Evolutionary conservation across 2,113 vertebrate genomes (phyloP).

Genomic region (Siniperca chuatsi): DNA sequence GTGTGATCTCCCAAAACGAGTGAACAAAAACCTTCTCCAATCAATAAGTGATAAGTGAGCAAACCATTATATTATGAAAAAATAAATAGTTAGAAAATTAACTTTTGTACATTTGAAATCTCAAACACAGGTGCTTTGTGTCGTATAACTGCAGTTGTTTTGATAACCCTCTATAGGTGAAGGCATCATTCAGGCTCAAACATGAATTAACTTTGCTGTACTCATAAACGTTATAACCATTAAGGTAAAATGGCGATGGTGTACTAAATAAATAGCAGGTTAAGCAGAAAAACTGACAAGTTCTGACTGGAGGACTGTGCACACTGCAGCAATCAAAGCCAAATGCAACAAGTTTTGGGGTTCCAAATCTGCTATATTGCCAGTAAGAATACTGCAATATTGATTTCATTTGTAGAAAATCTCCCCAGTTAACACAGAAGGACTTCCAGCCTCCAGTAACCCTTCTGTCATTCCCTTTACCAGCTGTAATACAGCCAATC

Average conservation of each 20-base stretch:
- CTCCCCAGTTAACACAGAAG: not conserved
- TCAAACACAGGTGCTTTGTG: not conserved
- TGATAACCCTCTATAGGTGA: not conserved
- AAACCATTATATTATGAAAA: too few relatives aligned
- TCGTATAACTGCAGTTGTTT: not conserved
- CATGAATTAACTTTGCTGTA: not conserved
- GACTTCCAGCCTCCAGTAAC: not conserved
- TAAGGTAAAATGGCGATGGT: not conserved
- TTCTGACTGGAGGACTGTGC: not conserved
- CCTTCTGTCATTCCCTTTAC: not conserved
- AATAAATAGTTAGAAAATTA: not conserved
- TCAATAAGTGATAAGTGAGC: too few relatives aligned
- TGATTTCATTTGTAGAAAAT: not conserved
- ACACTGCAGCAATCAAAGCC: not conserved
- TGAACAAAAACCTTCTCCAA: too few relatives aligned
- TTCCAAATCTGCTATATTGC: too few relatives aligned
- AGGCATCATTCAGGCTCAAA: not conserved
- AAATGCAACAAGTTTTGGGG: not conserved
- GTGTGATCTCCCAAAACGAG: too few relatives aligned
- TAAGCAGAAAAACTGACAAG: not conserved
- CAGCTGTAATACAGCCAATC: constrained; percentile 2
- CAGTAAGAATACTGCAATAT: not conserved
- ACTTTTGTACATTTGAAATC: not conserved
- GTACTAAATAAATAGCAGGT: not conserved
- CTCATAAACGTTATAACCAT: not conserved